Evolutionary conservation across 1,140 invertebrate species (phyloP), one percentile per base, ranked within the genome.

Genomic region (Panagrolaimus sp.): DNA sequence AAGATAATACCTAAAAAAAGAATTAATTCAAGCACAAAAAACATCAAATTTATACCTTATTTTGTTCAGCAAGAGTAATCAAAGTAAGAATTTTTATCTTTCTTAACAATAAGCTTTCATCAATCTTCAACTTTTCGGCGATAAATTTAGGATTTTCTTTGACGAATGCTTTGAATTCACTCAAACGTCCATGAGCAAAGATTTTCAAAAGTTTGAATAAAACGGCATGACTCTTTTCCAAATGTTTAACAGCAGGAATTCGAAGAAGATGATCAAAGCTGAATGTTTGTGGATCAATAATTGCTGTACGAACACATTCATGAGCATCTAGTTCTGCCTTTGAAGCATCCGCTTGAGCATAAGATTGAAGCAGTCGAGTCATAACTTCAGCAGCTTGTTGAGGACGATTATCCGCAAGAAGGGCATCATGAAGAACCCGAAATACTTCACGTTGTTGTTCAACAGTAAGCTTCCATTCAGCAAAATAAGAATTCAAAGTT

Each of bases 81-180:
- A 82, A 73, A 9, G 80, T 82, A 43, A 82, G 68, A 43, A 82
- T 76, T 63, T 80, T 77, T 1, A 82, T 82, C 63, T 82, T 82
- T 67, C 77, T 79, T 8, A 82, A 47, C 46, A 82, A 55, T 4
- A 28, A n/a, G 12, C 70, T 63, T 9, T 58, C 14, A 24, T 83
- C 75, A 15, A 81, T 69, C 44, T 76, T 72, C 63, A 81, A 44
- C 14, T 77, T 62, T 14, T 81, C 74, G 1, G 68, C 64, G 46
- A 83, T 69, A 63, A 83, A 82, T 24, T 69, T 65, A 10, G 81
- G 79, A 63, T 82, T 75, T 15, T 68, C 63, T 15, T 62, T 48
- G 26, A 78, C 71, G 68, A 82, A 82, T n/a, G 48, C 12, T 12
- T 66, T 55, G 47, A 80, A 82, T 28, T 83, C 81, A 14, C 58